Percentiles rank a stretch among this genome's conserved stretches.
These are phyloP conservation scores for Patella depressa DNA, from an alignment of 2,888 invertebrate species.

Conservation along the genomic window DNA sequence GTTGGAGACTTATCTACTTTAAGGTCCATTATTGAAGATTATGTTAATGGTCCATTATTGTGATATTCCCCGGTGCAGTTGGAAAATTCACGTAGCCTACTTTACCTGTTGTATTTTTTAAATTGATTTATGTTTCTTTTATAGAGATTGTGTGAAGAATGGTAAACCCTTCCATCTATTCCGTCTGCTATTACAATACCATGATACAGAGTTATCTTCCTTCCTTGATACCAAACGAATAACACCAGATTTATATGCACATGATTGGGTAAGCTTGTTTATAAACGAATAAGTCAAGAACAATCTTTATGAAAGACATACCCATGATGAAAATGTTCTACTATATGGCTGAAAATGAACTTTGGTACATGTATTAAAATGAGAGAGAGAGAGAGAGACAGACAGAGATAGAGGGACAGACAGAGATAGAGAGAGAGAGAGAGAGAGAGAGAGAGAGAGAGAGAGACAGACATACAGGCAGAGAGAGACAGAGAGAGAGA, in stretches of 20 bases:
- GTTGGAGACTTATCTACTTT: no score
- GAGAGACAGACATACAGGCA: no score
- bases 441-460: neutral
- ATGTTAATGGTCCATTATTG: neutral
- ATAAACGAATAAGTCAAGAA: neutral
- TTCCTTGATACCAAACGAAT: conserved; percentile 96
- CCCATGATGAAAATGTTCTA: no score
- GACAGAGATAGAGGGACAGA: no score
- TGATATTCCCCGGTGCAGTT: neutral
- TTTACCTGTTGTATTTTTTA: no score
- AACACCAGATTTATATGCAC: conserved; percentile 90
- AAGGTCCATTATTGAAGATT: neutral
- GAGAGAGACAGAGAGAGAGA: no score
- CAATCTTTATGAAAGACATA: neutral
- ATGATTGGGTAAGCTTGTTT: conserved; percentile 79
- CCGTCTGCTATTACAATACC: conserved; percentile 89
- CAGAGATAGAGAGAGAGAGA: neutral
- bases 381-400: no score
- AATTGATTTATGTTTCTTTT: conserved; percentile 39
- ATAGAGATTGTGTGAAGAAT: conserved; percentile 73
- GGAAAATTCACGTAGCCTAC: no score
- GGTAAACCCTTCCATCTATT: conserved; percentile 76
- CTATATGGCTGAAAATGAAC: no score
- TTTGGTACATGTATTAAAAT: no score
- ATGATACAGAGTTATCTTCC: conserved; percentile 97